Percentiles rank a stretch among this genome's conserved stretches.
These are phyloP conservation scores for Ariopsis seemanni DNA, from an alignment of 2,113 vertebrate genomes.

Conservation along the genomic window DNA sequence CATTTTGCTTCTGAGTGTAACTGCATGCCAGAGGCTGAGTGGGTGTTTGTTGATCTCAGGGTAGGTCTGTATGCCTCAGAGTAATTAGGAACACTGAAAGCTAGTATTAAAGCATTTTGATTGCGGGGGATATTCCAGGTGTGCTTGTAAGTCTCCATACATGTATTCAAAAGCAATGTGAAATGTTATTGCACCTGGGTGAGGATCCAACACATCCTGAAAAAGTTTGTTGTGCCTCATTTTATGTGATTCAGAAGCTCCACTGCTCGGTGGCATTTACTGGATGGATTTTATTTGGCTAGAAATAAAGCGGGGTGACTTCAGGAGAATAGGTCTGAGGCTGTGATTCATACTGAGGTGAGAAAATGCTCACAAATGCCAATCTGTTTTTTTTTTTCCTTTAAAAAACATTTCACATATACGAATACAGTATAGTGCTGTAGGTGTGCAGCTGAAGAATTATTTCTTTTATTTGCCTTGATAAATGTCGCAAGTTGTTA, in stretches of 20 bases:
- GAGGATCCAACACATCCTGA: background rate
- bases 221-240: background rate
- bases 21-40: constrained; percentile 29
- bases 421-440: background rate
- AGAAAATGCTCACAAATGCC: background rate
- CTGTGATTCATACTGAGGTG: constrained; percentile 5
- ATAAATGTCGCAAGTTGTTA: background rate
- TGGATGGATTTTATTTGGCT: background rate
- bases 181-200: constrained; percentile 15
- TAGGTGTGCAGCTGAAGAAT: background rate
- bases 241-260: background rate
- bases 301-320: background rate
- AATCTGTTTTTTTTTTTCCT: background rate
- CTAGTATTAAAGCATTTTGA: constrained; percentile 39
- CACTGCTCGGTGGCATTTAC: constrained; percentile 14
- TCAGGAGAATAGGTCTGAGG: background rate
- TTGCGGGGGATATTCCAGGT: constrained; percentile 32
- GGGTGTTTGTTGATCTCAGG: constrained; percentile 38
- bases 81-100: constrained; percentile 39
- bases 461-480: background rate
- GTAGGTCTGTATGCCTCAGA: background rate
- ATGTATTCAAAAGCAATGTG: background rate
- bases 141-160: background rate
- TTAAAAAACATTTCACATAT: background rate
- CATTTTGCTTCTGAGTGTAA: background rate